Conservation (phyloP, 2,888 invertebrate genomes). For the Andrena fulva region DNA sequence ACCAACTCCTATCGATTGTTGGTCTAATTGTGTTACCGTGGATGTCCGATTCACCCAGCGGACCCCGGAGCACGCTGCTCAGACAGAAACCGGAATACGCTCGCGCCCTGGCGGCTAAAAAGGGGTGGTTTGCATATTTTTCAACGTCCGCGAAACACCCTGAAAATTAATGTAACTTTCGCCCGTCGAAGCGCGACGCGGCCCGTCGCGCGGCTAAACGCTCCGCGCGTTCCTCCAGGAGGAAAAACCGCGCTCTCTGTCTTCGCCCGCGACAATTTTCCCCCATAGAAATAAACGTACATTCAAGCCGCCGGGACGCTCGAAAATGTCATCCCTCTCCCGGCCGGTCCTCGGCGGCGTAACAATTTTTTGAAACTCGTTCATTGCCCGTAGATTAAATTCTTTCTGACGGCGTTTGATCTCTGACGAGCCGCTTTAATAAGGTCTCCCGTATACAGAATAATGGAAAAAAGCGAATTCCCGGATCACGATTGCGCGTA, state of each 20-base stretch:
- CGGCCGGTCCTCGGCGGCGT: neutral
- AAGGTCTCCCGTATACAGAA: conserved; percentile 25
- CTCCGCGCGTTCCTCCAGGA: conserved; percentile 51
- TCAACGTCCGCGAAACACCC: conserved; percentile 77
- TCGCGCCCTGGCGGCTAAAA: conserved; percentile 79
- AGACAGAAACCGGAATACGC: conserved; percentile 77
- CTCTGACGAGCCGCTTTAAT: conserved; percentile 34
- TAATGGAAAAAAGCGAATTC: conserved; percentile 35
- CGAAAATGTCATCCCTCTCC: neutral
- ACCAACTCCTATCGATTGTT: conserved; percentile 82
- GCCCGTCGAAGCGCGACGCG: conserved; percentile 68
- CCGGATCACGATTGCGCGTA: conserved; percentile 40
- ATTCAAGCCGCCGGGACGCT: conserved; percentile 21
- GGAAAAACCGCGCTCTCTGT: conserved; percentile 32
- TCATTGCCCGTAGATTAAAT: neutral
- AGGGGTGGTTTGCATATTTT: conserved; percentile 82
- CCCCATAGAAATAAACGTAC: conserved; percentile 57
- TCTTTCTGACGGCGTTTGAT: conserved; percentile 31
- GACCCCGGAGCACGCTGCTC: conserved; percentile 72
- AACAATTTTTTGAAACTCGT: neutral
- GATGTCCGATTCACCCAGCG: conserved; percentile 82
- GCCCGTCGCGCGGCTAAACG: conserved; percentile 60
- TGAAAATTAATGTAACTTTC: conserved; percentile 78
- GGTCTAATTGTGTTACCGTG: conserved; percentile 84
- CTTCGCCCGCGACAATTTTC: conserved; percentile 55